These are phyloP conservation scores for Amphiura filiformis DNA, from an alignment of 35 echinoderm and acorn worm genomes.

Conservation along the genomic window DNA sequence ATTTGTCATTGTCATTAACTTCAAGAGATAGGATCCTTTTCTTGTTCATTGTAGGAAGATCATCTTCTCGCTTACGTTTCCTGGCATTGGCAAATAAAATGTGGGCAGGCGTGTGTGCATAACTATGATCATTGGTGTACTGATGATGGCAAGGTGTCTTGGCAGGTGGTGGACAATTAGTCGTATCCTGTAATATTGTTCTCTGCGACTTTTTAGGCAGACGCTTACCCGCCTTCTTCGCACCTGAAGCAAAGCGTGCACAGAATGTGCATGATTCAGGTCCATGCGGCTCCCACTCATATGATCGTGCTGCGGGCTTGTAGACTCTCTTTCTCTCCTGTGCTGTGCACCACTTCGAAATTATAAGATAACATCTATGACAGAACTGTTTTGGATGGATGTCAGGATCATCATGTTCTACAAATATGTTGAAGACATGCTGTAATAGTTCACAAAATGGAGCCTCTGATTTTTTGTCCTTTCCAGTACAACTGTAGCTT, in stretches of 20 bases:
- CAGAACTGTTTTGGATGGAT: background rate
- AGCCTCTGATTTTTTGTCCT: background rate
- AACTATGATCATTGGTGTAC: too few species aligned
- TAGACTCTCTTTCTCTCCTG: background rate
- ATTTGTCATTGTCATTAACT: too few species aligned
- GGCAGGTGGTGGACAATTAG: too few species aligned
- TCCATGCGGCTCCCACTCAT: background rate
- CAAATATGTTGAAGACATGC: background rate
- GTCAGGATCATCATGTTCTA: background rate
- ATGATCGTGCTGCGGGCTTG: background rate
- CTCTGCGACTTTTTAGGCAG: too few species aligned
- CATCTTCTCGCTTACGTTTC: too few species aligned
- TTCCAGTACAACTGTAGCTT: background rate
- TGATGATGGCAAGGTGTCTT: too few species aligned
- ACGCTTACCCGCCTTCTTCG: background rate
- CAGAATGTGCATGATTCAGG: background rate
- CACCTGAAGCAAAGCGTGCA: too few species aligned
- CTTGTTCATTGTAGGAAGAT: too few species aligned
- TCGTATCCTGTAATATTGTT: too few species aligned
- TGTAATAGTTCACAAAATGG: background rate
- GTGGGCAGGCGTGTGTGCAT: too few species aligned
- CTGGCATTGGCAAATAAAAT: too few species aligned
- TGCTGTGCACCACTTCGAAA: background rate
- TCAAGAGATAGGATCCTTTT: too few species aligned
- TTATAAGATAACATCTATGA: background rate